Conservation (phyloP, 2,888 invertebrate genomes). For the Crossocerus cetratus region DNA sequence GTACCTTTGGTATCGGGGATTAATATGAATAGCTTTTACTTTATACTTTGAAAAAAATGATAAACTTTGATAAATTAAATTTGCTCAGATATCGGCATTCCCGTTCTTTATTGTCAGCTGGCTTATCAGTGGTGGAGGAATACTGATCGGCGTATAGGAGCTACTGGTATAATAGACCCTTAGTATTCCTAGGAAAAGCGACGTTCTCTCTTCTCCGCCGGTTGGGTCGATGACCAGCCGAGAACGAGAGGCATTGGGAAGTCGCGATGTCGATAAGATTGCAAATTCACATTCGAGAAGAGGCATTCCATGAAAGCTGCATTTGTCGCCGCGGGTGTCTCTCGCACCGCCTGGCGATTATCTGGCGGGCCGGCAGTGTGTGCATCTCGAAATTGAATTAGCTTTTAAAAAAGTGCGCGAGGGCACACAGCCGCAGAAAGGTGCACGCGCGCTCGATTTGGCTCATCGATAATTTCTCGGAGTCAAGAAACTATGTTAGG, state of each 20-base stretch:
- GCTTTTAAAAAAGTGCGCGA: too few relatives aligned
- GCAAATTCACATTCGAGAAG: background rate
- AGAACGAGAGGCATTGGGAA: background rate
- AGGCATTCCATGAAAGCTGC: conserved; percentile 2
- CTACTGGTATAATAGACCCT: background rate
- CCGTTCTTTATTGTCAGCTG: too few relatives aligned
- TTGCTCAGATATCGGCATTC: background rate
- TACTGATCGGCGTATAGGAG: background rate
- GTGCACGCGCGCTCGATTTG: too few relatives aligned
- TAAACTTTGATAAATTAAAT: conserved; percentile 12
- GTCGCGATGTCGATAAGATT: background rate
- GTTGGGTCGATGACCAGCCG: background rate
- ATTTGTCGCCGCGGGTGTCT: background rate
- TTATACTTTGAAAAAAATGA: too few relatives aligned
- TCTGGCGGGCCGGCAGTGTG: too few relatives aligned
- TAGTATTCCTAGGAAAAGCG: conserved; percentile 2
- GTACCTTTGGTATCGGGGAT: conserved; percentile 25
- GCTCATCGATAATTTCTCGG: too few relatives aligned
- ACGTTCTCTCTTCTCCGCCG: background rate
- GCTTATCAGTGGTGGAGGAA: background rate
- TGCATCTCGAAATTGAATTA: too few relatives aligned
- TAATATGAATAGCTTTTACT: background rate
- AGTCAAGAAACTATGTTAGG: background rate
- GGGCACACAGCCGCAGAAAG: too few relatives aligned
- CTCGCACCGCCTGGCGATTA: too few relatives aligned